These are phyloP conservation scores for Dione vanillae DNA, from an alignment of 2,888 invertebrate genomes.

Conservation along the genomic window DNA sequence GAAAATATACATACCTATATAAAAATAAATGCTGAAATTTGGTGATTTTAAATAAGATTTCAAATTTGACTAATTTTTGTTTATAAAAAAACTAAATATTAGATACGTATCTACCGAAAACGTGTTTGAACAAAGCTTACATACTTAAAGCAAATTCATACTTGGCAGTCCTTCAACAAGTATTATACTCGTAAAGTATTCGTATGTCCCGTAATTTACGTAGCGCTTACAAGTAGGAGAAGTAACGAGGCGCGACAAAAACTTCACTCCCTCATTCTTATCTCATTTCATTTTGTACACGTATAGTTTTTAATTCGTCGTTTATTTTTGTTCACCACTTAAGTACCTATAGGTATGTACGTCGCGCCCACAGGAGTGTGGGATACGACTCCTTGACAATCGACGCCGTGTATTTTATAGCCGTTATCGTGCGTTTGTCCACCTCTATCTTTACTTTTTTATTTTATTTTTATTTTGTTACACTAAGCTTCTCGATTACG, in stretches of 20 bases:
- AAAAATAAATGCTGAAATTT: not conserved
- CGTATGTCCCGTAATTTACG: constrained; percentile 58
- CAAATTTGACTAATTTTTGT: not conserved
- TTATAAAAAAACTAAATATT: not conserved
- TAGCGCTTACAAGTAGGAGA: constrained; percentile 56
- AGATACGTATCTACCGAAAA: not conserved
- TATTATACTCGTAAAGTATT: constrained; percentile 33
- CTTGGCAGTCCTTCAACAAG: constrained; percentile 20
- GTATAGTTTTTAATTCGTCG: constrained; percentile 51
- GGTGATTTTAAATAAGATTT: not conserved
- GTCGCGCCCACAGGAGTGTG: constrained; percentile 57
- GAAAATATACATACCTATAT: not conserved
- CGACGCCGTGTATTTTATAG: constrained; percentile 52
- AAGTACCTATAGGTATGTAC: constrained; percentile 48
- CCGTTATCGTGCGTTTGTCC: constrained; percentile 40
- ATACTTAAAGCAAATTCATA: constrained; percentile 37
- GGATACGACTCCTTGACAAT: constrained; percentile 60
- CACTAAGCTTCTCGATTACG: constrained; percentile 40
- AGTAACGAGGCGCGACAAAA: constrained; percentile 71
- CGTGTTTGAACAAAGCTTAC: constrained; percentile 27
- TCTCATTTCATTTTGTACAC: constrained; percentile 58
- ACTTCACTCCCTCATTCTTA: constrained; percentile 57
- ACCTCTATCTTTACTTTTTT: constrained; percentile 37
- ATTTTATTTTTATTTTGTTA: constrained; percentile 36
- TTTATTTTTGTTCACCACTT: constrained; percentile 29